These are phyloP conservation scores for Trematomus loennbergii DNA, from an alignment of 2,113 vertebrate genomes.

Conservation along the genomic window DNA sequence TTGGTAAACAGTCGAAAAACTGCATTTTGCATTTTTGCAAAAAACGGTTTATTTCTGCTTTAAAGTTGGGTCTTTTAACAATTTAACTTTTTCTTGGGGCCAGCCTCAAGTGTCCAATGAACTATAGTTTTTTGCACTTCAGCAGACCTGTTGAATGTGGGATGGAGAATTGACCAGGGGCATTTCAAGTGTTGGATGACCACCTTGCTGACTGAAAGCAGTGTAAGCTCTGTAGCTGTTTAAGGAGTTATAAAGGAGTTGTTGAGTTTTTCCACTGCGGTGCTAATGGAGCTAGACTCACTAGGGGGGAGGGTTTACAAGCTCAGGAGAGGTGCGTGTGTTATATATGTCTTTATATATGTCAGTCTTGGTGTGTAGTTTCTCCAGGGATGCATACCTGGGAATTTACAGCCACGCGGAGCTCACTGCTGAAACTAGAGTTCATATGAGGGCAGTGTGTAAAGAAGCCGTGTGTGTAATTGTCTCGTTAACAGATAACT, in stretches of 20 bases:
- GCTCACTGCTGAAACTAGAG: slow-evolving; percentile 42
- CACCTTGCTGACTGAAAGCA: slow-evolving; percentile 28
- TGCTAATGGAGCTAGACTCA: slow-evolving; percentile 56
- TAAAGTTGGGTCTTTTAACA: too few relatives aligned
- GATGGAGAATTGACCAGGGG: background rate
- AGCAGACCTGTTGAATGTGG: background rate
- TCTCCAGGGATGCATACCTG: slow-evolving; percentile 45
- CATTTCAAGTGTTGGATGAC: slow-evolving; percentile 21
- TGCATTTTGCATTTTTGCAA: too few relatives aligned
- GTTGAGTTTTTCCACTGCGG: slow-evolving; percentile 61
- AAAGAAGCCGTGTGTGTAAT: slow-evolving; percentile 46
- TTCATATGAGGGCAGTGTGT: slow-evolving; percentile 40
- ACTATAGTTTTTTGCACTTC: too few relatives aligned
- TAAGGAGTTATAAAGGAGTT: slow-evolving; percentile 54
- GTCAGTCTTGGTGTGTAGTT: slow-evolving; percentile 29
- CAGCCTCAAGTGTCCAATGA: too few relatives aligned
- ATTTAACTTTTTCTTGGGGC: too few relatives aligned
- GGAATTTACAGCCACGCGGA: slow-evolving; percentile 35
- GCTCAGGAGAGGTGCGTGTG: slow-evolving; percentile 13
- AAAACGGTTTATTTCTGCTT: background rate
- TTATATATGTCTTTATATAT: slow-evolving; percentile 11
- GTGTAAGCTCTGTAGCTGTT: slow-evolving; percentile 55
- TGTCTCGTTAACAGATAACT: slow-evolving; percentile 27
- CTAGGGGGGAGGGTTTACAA: slow-evolving; percentile 49
- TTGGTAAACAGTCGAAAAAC: background rate